A percentile compares a stretch with the other conserved stretches of the same genome.
phyloP scores from a whole-genome alignment of 2,113 vertebrate species.

The Salvelinus alpinus region DNA sequence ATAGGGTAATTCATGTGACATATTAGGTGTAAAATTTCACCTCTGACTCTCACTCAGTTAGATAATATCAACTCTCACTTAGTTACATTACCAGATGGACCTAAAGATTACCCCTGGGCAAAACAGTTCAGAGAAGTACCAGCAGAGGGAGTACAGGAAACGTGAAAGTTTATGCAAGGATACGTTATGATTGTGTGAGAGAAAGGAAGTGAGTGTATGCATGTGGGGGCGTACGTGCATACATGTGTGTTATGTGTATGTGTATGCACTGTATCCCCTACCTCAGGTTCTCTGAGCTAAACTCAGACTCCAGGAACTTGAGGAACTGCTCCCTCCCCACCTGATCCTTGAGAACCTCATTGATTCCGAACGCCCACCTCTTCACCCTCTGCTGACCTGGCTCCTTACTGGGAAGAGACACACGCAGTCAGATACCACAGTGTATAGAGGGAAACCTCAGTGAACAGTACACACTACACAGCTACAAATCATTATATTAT shows the following conservation, averaged over 20 bases:
- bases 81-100: not conserved
- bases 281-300: slow-evolving; percentile 89
- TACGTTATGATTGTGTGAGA: not conserved
- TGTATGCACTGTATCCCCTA: slow-evolving; percentile 38
- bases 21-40: not conserved
- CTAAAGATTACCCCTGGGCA: slow-evolving; percentile 16
- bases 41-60: not conserved
- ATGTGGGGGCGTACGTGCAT: not conserved
- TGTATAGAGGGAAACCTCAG: not conserved
- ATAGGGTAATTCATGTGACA: not conserved
- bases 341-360: slow-evolving; percentile 86
- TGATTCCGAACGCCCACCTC: slow-evolving; percentile 84
- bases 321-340: slow-evolving; percentile 87
- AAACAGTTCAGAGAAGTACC: slow-evolving; percentile 11
- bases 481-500: too few relatives aligned
- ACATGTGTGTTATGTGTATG: not conserved
- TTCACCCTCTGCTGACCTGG: slow-evolving; percentile 84
- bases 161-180: not conserved
- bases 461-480: too few relatives aligned
- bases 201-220: not conserved
- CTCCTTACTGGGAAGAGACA: slow-evolving; percentile 76
- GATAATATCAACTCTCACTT: not conserved
- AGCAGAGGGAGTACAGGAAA: not conserved
- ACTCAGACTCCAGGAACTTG: slow-evolving; percentile 87
- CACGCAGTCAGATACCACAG: not conserved